phyloP scores from a whole-genome alignment of 1,140 invertebrate species.

The Heliconius melpomene region DNA sequence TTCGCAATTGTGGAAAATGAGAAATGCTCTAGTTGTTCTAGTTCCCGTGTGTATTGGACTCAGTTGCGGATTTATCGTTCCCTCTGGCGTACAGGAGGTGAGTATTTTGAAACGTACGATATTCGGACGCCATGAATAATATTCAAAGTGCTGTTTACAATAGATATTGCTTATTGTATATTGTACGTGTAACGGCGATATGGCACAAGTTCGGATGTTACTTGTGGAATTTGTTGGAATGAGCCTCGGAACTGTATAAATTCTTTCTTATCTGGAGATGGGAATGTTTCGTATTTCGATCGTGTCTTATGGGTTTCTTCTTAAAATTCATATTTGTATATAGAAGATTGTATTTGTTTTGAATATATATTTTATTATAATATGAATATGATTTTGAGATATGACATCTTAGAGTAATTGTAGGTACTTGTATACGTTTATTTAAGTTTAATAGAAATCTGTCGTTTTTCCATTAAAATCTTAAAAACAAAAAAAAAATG shows the following conservation, averaged over 20 bases:
- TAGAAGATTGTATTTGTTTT: no score
- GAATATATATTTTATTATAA: no score
- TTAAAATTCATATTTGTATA: background rate
- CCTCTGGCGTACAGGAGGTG: slow-evolving; percentile 53
- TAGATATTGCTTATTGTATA: slow-evolving; percentile 14
- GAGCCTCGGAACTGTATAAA: background rate
- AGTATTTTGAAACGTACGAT: slow-evolving; percentile 45
- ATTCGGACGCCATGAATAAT: slow-evolving; percentile 31
- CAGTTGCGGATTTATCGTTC: slow-evolving; percentile 57
- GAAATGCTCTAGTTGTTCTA: slow-evolving; percentile 56
- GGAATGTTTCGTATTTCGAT: background rate
- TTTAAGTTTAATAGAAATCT: no score
- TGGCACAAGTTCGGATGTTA: background rate
- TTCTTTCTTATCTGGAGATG: slow-evolving; percentile 5
- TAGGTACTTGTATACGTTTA: no score
- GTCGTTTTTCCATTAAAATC: no score
- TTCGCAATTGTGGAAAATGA: slow-evolving; percentile 61
- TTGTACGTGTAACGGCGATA: background rate
- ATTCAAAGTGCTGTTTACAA: slow-evolving; percentile 18
- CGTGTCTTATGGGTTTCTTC: background rate
- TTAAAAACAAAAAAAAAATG: no score
- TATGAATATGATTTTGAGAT: no score
- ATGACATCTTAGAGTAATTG: no score
- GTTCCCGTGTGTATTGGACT: slow-evolving; percentile 58
- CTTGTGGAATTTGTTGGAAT: slow-evolving; percentile 4